phyloP scores from a whole-genome alignment of 1,140 invertebrate species.

The Tachypleus tridentatus region DNA sequence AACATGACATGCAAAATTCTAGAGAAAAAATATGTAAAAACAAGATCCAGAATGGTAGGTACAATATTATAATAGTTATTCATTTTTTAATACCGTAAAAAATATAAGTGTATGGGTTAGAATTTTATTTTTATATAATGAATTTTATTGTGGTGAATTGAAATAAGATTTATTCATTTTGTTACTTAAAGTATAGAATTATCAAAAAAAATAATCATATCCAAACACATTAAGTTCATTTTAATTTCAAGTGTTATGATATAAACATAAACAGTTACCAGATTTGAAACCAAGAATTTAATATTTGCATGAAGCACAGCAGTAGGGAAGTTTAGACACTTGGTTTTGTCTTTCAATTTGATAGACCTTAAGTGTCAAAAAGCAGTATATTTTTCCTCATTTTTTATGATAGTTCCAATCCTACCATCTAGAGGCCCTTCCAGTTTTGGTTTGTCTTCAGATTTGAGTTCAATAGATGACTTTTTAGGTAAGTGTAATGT shows the following conservation, averaged over 20 bases:
- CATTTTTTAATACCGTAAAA: too few species aligned
- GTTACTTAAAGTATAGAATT: too few species aligned
- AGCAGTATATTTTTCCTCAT: slow-evolving; percentile 17
- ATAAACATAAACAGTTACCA: too few species aligned
- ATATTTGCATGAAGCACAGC: slow-evolving; percentile 3
- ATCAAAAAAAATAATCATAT: too few species aligned
- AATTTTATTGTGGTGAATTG: too few species aligned
- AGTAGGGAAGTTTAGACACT: neutral
- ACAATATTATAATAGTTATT: too few species aligned
- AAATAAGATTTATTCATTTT: too few species aligned
- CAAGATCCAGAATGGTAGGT: slow-evolving; percentile 68
- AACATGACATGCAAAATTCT: slow-evolving; percentile 33
- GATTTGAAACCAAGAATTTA: slow-evolving; percentile 1
- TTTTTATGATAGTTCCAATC: slow-evolving; percentile 16
- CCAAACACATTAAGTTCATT: too few species aligned
- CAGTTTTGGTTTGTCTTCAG: slow-evolving; percentile 19
- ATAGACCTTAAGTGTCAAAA: slow-evolving; percentile 15
- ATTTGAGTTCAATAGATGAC: slow-evolving; percentile 18
- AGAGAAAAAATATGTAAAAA: slow-evolving; percentile 41
- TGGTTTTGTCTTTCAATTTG: slow-evolving; percentile 1
- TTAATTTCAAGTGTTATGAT: too few species aligned
- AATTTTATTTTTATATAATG: too few species aligned
- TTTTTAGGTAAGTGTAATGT: slow-evolving; percentile 12
- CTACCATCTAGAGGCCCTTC: slow-evolving; percentile 20
- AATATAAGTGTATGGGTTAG: too few species aligned